Conservation (phyloP, 1,140 invertebrate genomes). For the Plectrocnemia conspersa region DNA sequence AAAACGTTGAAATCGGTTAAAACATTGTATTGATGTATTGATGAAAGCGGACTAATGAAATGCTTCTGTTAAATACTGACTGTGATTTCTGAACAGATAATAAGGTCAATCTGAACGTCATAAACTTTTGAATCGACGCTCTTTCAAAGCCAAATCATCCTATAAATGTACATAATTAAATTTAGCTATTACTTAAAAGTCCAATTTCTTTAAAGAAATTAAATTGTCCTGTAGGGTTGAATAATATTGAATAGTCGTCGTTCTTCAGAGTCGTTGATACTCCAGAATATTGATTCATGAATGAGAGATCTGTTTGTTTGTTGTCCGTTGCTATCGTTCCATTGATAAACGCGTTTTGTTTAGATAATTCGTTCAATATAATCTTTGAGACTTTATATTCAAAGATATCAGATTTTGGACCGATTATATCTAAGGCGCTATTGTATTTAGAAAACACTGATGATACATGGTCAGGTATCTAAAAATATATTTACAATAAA, state of each 20-base stretch:
- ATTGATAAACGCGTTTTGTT: conserved; percentile 5
- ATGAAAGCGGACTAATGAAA: too few species aligned
- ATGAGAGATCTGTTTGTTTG: not conserved
- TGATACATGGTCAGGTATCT: conserved; percentile 2
- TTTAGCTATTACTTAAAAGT: conserved; percentile 13
- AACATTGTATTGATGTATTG: too few species aligned
- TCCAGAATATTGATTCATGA: conserved; percentile 1
- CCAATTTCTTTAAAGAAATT: conserved; percentile 11
- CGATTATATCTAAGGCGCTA: conserved; percentile 9
- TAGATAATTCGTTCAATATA: conserved; percentile 6
- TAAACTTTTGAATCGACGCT: too few species aligned
- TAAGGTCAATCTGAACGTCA: too few species aligned
- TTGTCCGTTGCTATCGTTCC: not conserved
- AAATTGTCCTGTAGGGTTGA: conserved; percentile 6
- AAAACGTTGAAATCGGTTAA: too few species aligned
- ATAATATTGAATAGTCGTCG: not conserved
- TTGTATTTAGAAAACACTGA: conserved; percentile 8
- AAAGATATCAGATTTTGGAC: not conserved
- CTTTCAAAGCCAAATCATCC: not conserved
- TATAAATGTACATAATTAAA: not conserved
- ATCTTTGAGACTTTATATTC: conserved; percentile 6
- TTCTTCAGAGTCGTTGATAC: not conserved
- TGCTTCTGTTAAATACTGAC: too few species aligned
- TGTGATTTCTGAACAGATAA: too few species aligned
- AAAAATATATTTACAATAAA: conserved; percentile 3